A percentile compares a stretch with the other conserved stretches of the same genome.
phyloP scores from a whole-genome alignment of 1,140 invertebrate genomes.

The Amyelois transitella region DNA sequence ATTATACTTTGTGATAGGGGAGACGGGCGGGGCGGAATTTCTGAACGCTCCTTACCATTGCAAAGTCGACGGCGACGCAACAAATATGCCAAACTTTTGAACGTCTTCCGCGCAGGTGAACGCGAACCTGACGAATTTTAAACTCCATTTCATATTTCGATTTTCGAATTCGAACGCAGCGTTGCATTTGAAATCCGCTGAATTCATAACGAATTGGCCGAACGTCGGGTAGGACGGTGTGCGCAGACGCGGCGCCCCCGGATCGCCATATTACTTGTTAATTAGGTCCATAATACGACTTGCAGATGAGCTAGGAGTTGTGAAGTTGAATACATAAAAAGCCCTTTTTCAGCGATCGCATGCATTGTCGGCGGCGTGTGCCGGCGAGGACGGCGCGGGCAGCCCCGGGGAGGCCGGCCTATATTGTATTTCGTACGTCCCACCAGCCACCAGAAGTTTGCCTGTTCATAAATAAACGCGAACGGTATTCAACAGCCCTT shows the following conservation, averaged over 20 bases:
- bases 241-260: constrained; percentile 69
- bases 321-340: constrained; percentile 76
- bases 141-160: constrained; percentile 24
- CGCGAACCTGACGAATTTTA: constrained; percentile 29
- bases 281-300: constrained; percentile 92
- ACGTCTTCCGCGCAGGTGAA: constrained; percentile 40
- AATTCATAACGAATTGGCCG: constrained; percentile 4
- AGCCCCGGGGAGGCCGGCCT: constrained; percentile 76
- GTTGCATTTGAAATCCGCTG: constrained; percentile 11
- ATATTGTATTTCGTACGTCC: constrained; percentile 76
- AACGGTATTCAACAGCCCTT: constrained; percentile 76
- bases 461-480: constrained; percentile 76
- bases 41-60: constrained; percentile 75
- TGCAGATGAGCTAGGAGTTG: constrained; percentile 86
- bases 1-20: constrained; percentile 76
- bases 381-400: constrained; percentile 50
- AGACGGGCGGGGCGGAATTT: constrained; percentile 70
- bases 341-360: constrained; percentile 75
- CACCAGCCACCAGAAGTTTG: constrained; percentile 76
- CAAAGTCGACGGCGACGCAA: constrained; percentile 60
- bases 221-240: constrained; percentile 22
- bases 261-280: constrained; percentile 88
- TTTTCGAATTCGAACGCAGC: constrained; percentile 11
- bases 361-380: constrained; percentile 73
- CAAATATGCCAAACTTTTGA: constrained; percentile 37